phyloP scores from a whole-genome alignment of 2,888 invertebrate genomes.

The Drosophila mettleri region DNA sequence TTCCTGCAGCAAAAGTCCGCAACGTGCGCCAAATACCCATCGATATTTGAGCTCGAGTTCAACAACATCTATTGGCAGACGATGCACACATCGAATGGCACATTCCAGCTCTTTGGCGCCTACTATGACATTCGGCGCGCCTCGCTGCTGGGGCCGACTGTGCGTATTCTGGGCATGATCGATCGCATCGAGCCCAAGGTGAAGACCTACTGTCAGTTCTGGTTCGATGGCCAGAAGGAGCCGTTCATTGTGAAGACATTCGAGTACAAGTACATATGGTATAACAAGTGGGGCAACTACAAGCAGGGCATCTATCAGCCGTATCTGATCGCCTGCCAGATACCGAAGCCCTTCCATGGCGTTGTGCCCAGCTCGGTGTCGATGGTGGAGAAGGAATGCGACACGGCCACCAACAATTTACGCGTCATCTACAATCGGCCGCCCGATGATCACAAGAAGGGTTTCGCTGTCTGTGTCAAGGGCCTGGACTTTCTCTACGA shows the following conservation, averaged over 20 bases:
- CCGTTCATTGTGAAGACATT: conserved; percentile 92
- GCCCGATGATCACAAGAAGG: conserved; percentile 87
- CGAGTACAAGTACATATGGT: conserved; percentile 97
- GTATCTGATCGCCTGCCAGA: conserved; percentile 94
- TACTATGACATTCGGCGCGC: conserved; percentile 93
- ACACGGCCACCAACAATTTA: conserved; percentile 93
- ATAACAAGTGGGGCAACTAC: conserved; percentile 97
- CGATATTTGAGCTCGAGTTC: conserved; percentile 95
- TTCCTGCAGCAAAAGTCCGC: conserved; percentile 87
- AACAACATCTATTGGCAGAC: conserved; percentile 98
- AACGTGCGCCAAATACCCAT: conserved; percentile 93
- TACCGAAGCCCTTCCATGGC: conserved; percentile 90
- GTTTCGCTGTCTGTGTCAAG: conserved; percentile 97
- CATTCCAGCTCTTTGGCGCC: conserved; percentile 95
- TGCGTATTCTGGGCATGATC: conserved; percentile 94
- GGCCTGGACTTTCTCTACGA: conserved; percentile 97
- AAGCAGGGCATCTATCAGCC: conserved; percentile 96
- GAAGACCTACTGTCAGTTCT: conserved; percentile 93
- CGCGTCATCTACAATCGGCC: conserved; percentile 93
- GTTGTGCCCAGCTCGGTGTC: conserved; percentile 93
- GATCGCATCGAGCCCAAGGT: conserved; percentile 94
- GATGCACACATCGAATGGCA: conserved; percentile 92
- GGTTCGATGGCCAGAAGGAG: conserved; percentile 94
- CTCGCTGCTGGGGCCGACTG: conserved; percentile 92
- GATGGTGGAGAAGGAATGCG: conserved; percentile 93